Evolutionary conservation across 2,797 vertebrate genomes (phyloP).

Genomic region (Otus scops): DNA sequence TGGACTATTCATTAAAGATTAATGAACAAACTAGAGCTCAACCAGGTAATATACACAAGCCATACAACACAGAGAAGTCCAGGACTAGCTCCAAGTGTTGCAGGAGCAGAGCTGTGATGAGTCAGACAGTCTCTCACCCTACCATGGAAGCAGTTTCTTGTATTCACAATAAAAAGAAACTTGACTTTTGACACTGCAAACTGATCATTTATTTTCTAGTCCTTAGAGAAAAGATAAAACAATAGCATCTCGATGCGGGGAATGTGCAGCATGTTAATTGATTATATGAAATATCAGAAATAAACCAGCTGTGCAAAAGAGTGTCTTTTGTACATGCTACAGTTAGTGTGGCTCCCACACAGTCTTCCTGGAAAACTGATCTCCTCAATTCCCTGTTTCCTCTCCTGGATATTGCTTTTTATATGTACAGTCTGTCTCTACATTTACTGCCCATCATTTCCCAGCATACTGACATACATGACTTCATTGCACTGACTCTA

Average conservation of each 20-base stretch:
- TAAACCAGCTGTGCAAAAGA: background rate
- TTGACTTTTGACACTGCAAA: background rate
- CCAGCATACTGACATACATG: background rate
- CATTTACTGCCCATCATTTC: background rate
- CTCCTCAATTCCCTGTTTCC: background rate
- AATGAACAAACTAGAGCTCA: background rate
- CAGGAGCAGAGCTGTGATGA: background rate
- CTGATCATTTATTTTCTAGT: background rate
- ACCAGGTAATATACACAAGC: background rate
- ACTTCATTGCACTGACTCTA: background rate
- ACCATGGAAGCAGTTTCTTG: background rate
- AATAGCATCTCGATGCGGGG: background rate
- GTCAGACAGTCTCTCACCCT: background rate
- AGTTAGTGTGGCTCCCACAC: background rate
- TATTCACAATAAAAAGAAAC: background rate
- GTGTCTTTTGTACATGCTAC: background rate
- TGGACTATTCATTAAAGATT: background rate
- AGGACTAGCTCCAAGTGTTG: background rate
- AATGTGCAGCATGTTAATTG: background rate
- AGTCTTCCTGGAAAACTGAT: background rate
- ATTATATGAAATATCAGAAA: background rate
- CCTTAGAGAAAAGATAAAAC: background rate
- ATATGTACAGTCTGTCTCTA: background rate
- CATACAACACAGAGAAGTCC: background rate
- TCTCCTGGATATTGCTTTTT: background rate